Conservation (phyloP, 2,797 vertebrate genomes). For the Hylomyscus alleni region DNA sequence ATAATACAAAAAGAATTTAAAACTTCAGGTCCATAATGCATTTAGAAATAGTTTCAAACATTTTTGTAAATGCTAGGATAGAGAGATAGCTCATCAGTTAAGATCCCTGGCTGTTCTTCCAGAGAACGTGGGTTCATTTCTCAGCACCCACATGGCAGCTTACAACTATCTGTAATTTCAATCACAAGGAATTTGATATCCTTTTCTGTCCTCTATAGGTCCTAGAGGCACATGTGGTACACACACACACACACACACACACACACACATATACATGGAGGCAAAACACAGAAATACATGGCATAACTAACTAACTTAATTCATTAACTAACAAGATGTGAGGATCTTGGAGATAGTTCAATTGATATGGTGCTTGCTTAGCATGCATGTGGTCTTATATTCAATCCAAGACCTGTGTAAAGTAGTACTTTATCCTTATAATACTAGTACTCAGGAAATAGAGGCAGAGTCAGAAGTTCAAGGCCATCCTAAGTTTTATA, state of each 20-base stretch:
- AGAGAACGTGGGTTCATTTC: background rate
- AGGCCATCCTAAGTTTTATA: background rate
- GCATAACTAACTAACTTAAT: background rate
- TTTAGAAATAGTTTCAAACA: background rate
- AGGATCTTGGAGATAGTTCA: background rate
- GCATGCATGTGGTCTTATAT: background rate
- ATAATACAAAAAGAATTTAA: slow-evolving; percentile 19
- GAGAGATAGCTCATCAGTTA: background rate
- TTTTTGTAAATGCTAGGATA: background rate
- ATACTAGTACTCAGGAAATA: background rate
- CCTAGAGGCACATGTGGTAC: background rate
- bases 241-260: background rate
- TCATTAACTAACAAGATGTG: background rate
- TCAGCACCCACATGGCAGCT: background rate
- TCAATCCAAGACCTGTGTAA: background rate
- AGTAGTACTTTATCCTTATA: background rate
- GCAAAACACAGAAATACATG: background rate
- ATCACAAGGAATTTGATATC: background rate
- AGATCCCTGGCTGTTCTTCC: background rate
- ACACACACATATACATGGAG: background rate
- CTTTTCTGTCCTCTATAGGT: background rate
- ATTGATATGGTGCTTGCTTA: background rate
- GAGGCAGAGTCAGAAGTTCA: background rate
- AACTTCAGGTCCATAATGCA: background rate
- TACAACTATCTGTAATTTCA: background rate